These are phyloP conservation scores for Rynchops niger DNA, from an alignment of 2,113 vertebrate species.

Conservation along the genomic window DNA sequence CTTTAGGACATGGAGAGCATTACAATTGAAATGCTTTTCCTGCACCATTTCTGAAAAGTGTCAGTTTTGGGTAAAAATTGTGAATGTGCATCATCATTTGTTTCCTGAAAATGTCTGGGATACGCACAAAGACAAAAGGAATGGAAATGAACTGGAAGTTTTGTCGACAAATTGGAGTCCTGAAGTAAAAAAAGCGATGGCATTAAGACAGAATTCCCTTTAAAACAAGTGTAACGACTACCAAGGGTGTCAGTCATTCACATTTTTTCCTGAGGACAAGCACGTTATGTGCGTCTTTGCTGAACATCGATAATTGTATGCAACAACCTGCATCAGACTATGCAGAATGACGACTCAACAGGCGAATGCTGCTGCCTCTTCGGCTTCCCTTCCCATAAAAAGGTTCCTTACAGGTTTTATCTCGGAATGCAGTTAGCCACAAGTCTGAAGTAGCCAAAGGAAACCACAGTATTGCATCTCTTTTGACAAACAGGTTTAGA, in stretches of 20 bases:
- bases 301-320: not conserved
- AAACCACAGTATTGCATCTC: not conserved
- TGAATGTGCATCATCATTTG: not conserved
- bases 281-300: not conserved
- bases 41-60: not conserved
- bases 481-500: not conserved
- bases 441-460: not conserved
- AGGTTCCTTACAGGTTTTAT: not conserved
- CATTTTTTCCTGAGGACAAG: not conserved
- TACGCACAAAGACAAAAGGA: fast-evolving
- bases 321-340: not conserved
- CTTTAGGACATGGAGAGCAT: not conserved
- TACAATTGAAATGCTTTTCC: not conserved
- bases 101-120: not conserved
- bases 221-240: not conserved
- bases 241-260: not conserved
- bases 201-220: not conserved
- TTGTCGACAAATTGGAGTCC: not conserved
- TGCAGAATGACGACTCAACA: not conserved
- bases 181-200: not conserved
- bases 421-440: not conserved
- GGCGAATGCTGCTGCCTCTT: not conserved
- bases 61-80: not conserved
- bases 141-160: not conserved
- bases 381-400: not conserved